Percentiles rank a stretch among this genome's conserved stretches.
Evolutionary conservation across 2,797 vertebrate genomes (phyloP).

Genomic region (Gallirallus australis): DNA sequence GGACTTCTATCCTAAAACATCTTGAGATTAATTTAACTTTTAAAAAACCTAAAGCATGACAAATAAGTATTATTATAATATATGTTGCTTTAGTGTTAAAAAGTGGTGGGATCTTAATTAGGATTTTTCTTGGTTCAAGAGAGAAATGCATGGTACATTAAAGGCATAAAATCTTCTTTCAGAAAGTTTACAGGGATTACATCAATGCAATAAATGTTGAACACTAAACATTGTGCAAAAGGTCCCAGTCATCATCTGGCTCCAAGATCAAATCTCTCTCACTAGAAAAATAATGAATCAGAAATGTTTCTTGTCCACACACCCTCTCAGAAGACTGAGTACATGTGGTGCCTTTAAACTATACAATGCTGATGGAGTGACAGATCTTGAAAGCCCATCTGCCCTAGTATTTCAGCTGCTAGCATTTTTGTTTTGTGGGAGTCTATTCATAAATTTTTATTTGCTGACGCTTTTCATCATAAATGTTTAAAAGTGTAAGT

Average conservation of each 20-base stretch:
- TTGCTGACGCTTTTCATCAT: conserved; percentile 33
- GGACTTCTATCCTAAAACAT: background rate
- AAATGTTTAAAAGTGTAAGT: conserved; percentile 37
- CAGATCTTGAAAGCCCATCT: conserved; percentile 61
- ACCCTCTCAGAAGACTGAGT: background rate
- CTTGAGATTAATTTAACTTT: background rate
- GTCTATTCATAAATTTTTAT: conserved; percentile 53
- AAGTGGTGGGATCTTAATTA: background rate
- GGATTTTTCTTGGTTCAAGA: background rate
- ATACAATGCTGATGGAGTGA: conserved; percentile 36
- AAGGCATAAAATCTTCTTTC: background rate
- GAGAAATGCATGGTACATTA: background rate
- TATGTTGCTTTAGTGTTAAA: background rate
- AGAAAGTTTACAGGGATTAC: background rate
- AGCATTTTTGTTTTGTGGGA: conserved; percentile 41
- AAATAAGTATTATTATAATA: background rate
- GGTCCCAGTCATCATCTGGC: background rate
- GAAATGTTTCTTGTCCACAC: conserved; percentile 2
- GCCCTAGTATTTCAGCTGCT: conserved; percentile 44
- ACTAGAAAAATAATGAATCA: conserved; percentile 29
- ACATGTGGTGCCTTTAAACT: conserved; percentile 49
- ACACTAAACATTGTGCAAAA: conserved; percentile 26
- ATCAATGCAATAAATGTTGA: background rate
- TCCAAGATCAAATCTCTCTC: background rate
- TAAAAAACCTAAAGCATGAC: background rate